Evolutionary conservation across 2,888 invertebrate species (phyloP), one percentile per base, ranked within the genome.

Genomic region (Diogma glabrata): DNA sequence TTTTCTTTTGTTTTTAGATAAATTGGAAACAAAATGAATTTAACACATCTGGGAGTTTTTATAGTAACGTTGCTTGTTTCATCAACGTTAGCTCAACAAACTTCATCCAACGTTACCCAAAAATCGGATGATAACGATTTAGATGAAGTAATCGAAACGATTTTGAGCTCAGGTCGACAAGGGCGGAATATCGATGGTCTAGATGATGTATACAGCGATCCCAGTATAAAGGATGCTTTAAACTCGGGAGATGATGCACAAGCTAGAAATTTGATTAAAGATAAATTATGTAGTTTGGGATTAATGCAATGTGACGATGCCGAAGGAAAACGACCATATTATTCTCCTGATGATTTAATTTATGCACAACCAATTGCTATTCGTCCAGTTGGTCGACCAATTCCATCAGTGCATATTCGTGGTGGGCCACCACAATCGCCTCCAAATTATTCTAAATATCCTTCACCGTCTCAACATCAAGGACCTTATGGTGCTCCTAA

Each of bases 181-280:
- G 89, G 88, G 28, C 77, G 87, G 62, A 83, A 82, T 63, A 70
- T 89, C 53, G 78, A 82, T 54, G 87, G 85, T 10, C 87, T 81
- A 58, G 86, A 83, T 62, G 82, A 87, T 58, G 78, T 90, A 2
- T 88, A 88, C 66, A 78, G 80, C 50, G 90, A 90, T 70, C 87
- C 88, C 22, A 80, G 78, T 55, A 81, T 90, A 51, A 84, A 87
- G 68, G 82, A 84, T 65, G 87, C 85, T 24, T 72, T 90, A 52
- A 82, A 86, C 63, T 75, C 81, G 58, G 88, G 86, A 47, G 86
- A 90, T 64, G 88, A 90, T 59, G 70, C 78, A 53, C 79, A 89
- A 69, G 87, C 90, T 0, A 81, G 90, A 58, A 84, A 86, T 62
- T 73, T 87, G 57, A 88, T 92, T 58, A 84, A 82, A 61, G 85